Evolutionary conservation across 2,797 vertebrate species (phyloP), one percentile per base, ranked within the genome.

Genomic region (Scolopax rusticola): DNA sequence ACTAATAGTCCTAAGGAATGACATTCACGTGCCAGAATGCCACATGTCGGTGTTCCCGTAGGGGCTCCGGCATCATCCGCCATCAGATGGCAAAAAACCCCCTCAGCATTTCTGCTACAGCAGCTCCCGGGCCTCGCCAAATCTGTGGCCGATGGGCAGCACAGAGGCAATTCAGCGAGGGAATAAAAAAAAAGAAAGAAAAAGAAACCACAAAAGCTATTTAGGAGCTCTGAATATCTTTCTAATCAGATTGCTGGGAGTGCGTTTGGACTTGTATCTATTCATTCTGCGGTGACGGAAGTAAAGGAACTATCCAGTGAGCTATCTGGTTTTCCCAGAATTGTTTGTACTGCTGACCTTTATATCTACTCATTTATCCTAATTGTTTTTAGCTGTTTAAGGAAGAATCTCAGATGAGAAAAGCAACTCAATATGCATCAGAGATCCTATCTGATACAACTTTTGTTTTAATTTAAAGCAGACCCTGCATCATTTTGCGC

Each of bases 331-430:
- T 87, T 98, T 98, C 97, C 96, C 97, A 98, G 97, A 95, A 97
- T 97, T 98, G 97, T 98, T 97, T 95, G 68, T 93, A 92, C 95
- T 78, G 90, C 83, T 98, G 97, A 98, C 97, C 97, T 98, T 97
- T 98, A 75, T 89, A 90, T 95, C 96, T 97, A 79, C 92, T 89
- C 89, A 89, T 97, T 97, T 96, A 95, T 97, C 93, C 97, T 93
- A 84, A 97, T 97, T 98, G 97, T 98, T 97, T 96, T 89, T 65
- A 97, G 95, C 93, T 97, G 95, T 94, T 98, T 97, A 94, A 98
- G 96, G 96, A 97, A 97, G 93, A 95, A 56, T 97, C 95, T 97
- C 90, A 83, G 93, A 97, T 96, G 97, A 97, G 96, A 96, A 97
- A 97, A 97, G 97, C 95, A 94, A 94, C 93, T 77, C 97, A 91